A percentile compares a stretch with the other conserved stretches of the same genome.
Evolutionary conservation across 2,113 vertebrate genomes (phyloP).

Genomic region (Peromyscus polionotus): DNA sequence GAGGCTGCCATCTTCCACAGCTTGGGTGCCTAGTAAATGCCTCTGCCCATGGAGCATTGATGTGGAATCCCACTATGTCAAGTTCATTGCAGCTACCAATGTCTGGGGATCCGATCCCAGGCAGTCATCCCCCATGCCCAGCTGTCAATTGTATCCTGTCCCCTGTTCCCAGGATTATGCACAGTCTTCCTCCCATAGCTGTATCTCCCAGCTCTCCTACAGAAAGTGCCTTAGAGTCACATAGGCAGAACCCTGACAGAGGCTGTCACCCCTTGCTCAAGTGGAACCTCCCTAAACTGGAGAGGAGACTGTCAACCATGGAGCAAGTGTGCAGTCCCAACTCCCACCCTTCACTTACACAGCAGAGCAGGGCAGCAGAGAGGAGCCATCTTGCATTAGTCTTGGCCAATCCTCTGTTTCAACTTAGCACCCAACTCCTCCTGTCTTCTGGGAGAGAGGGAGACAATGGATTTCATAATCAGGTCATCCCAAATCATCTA

Average conservation of each 20-base stretch:
- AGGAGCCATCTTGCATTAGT: neutral
- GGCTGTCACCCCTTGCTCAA: neutral
- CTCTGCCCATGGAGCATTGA: neutral
- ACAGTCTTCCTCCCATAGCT: neutral
- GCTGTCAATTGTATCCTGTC: neutral
- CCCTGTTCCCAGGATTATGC: neutral
- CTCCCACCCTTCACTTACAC: neutral
- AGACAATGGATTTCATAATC: neutral
- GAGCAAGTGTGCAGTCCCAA: neutral
- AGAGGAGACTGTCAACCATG: neutral
- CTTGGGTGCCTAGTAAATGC: neutral
- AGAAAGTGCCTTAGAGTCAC: neutral
- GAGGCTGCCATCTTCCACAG: neutral
- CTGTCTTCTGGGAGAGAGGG: neutral
- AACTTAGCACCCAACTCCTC: neutral
- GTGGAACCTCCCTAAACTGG: neutral
- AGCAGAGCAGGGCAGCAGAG: neutral
- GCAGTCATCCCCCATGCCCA: neutral
- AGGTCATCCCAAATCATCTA: neutral
- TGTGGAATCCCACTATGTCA: neutral
- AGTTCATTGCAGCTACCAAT: neutral
- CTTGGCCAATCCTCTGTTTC: neutral
- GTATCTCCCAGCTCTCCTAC: neutral
- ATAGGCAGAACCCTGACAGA: neutral
- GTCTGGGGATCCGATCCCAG: neutral